Evolutionary conservation across 92 coral and sea anemone genomes (phyloP), one percentile per base, ranked within the genome.

Genomic region (Chrysogorgia sp.): DNA sequence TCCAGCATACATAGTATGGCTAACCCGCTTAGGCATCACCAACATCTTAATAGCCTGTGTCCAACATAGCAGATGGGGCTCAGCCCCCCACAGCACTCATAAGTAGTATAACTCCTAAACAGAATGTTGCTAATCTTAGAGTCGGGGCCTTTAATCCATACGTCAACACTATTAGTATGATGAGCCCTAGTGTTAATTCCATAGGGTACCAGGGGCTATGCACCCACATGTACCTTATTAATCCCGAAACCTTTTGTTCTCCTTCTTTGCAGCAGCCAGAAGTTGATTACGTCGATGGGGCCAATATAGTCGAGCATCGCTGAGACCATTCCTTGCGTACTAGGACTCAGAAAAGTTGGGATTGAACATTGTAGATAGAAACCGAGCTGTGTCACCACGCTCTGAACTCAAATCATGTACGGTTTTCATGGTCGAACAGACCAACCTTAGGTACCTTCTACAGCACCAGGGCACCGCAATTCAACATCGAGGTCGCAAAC

Each of bases 371-470:
- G n/a, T n/a, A n/a, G n/a, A n/a, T n/a, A n/a, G n/a, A n/a, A n/a
- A n/a, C n/a, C n/a, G n/a, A n/a, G n/a, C n/a, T n/a, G n/a, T n/a
- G n/a, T n/a, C n/a, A 83, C 96, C 86, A 84, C 96, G 96, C 80
- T 88, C 69, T 90, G 74, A 90, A 90, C 96, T 90, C 96, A 90
- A 90, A 90, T 90, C 96, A 90, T 90, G 96, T 90, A 90, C 88
- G 89, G 90, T 83, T 88, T 90, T 90, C 85, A 88, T 88, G 96
- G 96, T 77, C 91, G 96, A 90, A 90, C 96, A 90, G 91, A 74
- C 96, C 96, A 84, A 90, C 96, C 96, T 24, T 29, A 43, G 59
- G 79, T 20, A 55, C 74, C 74, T 66, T 66, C n/a, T n/a, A n/a
- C n/a, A n/a, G n/a, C n/a, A n/a, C n/a, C n/a, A n/a, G n/a, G n/a